These are phyloP conservation scores for Eurosta solidaginis DNA, from an alignment of 1,140 invertebrate species.

Conservation along the genomic window DNA sequence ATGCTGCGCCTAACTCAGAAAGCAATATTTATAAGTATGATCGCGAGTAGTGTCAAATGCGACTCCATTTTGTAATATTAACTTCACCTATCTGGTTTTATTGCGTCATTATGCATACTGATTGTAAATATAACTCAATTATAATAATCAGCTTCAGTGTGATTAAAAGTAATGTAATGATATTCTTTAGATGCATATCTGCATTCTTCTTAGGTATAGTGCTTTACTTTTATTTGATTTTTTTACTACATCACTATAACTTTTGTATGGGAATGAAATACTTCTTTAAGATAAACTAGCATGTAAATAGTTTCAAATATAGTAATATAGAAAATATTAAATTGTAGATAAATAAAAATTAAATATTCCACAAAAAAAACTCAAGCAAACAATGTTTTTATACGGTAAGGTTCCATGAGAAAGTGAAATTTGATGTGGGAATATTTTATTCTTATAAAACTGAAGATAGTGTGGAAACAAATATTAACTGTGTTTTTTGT, in stretches of 20 bases:
- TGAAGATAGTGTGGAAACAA: too few species aligned
- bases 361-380: not conserved
- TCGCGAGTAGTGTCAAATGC: too few species aligned
- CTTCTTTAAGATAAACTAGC: not conserved
- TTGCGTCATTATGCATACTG: constrained; percentile 1
- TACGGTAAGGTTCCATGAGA: too few species aligned
- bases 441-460: too few species aligned
- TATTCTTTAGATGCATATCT: not conserved
- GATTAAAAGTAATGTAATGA: not conserved
- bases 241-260: not conserved
- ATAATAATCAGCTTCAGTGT: too few species aligned
- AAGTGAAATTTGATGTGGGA: too few species aligned
- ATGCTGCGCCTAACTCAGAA: too few species aligned
- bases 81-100: too few species aligned
- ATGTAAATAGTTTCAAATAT: not conserved
- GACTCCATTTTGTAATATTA: too few species aligned
- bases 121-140: too few species aligned
- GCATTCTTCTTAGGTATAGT: too few species aligned
- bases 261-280: not conserved
- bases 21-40: not conserved
- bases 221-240: constrained; percentile 2
- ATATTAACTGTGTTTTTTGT: too few species aligned
- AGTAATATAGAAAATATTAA: not conserved
- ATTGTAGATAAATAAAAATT: not conserved
- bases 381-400: not conserved